Evolutionary conservation across 2,797 vertebrate genomes (phyloP).

Genomic region (Schizopygopsis pylzovi): DNA sequence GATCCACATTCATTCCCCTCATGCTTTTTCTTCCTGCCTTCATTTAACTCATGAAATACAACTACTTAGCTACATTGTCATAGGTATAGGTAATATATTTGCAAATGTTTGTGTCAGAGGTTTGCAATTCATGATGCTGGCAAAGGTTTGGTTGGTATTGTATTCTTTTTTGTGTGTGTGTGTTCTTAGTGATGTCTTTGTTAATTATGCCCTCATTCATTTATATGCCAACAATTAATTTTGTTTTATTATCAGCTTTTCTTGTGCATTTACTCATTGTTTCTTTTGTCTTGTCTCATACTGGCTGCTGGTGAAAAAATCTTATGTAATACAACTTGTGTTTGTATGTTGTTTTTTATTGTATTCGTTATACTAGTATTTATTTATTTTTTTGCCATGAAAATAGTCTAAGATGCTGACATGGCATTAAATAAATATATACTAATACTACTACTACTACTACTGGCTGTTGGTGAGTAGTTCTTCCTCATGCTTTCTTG

Average conservation of each 20-base stretch:
- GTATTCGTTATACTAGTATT: too few relatives aligned
- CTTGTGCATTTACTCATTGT: neutral
- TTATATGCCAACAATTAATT: neutral
- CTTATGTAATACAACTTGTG: too few relatives aligned
- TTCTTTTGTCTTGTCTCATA: neutral
- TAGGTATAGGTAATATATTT: neutral
- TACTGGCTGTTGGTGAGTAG: neutral
- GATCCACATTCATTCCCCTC: constrained; percentile 13
- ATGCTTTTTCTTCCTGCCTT: constrained; percentile 1
- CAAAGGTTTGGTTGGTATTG: too few relatives aligned
- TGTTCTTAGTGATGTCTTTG: neutral
- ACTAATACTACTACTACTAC: too few relatives aligned
- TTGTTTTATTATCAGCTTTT: neutral
- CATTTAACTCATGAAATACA: constrained; percentile 5
- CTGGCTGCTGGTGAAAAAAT: too few relatives aligned
- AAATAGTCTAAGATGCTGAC: too few relatives aligned
- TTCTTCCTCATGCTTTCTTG: neutral
- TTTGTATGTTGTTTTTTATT: too few relatives aligned
- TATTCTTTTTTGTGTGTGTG: neutral
- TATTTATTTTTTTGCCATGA: too few relatives aligned
- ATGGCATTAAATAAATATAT: too few relatives aligned
- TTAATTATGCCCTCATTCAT: neutral
- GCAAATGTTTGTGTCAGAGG: neutral
- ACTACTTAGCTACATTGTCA: neutral
- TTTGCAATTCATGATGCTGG: neutral